Base-by-base conservation (phyloP, 23 tunicate genomes). In the Phallusia fumigata region DNA sequence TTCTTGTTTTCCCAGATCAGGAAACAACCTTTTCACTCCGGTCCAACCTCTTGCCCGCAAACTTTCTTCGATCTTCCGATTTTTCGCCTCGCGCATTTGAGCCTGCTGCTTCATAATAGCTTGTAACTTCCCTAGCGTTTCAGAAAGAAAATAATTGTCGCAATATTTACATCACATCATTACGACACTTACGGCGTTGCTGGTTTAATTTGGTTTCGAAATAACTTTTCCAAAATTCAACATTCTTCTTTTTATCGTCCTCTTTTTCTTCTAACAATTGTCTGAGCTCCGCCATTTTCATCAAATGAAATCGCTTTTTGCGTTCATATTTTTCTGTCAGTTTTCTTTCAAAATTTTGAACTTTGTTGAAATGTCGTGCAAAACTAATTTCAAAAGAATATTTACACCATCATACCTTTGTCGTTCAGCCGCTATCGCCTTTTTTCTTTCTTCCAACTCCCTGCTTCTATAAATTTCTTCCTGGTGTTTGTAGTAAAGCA, bases 1-100 rank as follows among this genome's bases (percentile, higher is more conserved):
- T 77, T 45, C 53, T 1, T 40, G 28, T 77, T 77, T 36, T 22
- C 0, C 30, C 30, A 33, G 72, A 6, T 79, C 32, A 2, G 34
- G 33, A 31, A 31, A 79, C 33, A 13, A 1, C 21, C 83, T 52
- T 51, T 76, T 65, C 2, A 36, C 32, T 19, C 81, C 90, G 32
- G 81, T 87, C 90, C 90, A 87, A 15, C 90, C 90, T 32, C 84
- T 80, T 10, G 40, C 50, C 47, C 84, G 44, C 50, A 87, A 51
- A 65, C 90, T 73, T 58, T 87, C 90, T 32, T 87, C 85, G 28
- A 87, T 65, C 30, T 33, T 51, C 53, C 51, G 65, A 10, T 74
- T 80, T 26, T 40, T 47, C 31, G 50, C 35, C 36, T 87, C 90
- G 74, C 90, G 47, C 31, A 69, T 26, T 49, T 35, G 52, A 45